A percentile compares a stretch with the other conserved stretches of the same genome.
phyloP scores from a whole-genome alignment of 1,140 invertebrate genomes.

The Spodoptera litura region DNA sequence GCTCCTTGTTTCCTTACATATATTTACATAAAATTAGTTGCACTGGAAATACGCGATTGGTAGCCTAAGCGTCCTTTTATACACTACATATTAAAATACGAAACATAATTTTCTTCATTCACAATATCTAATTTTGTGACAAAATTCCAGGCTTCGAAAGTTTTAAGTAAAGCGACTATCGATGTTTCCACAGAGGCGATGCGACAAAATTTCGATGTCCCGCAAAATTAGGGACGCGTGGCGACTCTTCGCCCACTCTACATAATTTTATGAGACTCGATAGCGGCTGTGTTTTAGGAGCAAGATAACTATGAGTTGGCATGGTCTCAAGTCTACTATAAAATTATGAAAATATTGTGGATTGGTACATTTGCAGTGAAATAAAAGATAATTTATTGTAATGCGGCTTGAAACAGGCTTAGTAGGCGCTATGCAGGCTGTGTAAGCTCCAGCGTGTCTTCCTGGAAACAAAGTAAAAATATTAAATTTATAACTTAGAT shows the following conservation, averaged over 20 bases:
- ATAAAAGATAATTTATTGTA: conserved; percentile 53
- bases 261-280: conserved; percentile 54
- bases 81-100: conserved; percentile 9
- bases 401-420: conserved; percentile 29
- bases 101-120: background rate
- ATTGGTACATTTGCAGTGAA: conserved; percentile 50
- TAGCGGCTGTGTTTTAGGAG: conserved; percentile 49
- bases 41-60: conserved; percentile 7
- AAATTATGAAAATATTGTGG: conserved; percentile 58
- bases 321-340: conserved; percentile 52
- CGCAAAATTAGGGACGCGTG: conserved; percentile 34
- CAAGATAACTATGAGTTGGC: conserved; percentile 55
- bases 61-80: background rate
- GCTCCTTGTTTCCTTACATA: conserved; percentile 35
- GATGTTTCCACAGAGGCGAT: background rate
- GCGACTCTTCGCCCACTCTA: conserved; percentile 46
- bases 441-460: conserved; percentile 6
- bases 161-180: background rate
- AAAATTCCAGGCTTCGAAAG: background rate
- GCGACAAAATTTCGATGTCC: conserved; percentile 26
- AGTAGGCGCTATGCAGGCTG: conserved; percentile 10
- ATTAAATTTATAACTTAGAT: background rate
- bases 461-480: conserved; percentile 38
- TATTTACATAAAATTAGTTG: conserved; percentile 28
- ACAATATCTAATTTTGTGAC: background rate